Base-by-base conservation (phyloP, 2,888 invertebrate species). In the Pterostichus niger region DNA sequence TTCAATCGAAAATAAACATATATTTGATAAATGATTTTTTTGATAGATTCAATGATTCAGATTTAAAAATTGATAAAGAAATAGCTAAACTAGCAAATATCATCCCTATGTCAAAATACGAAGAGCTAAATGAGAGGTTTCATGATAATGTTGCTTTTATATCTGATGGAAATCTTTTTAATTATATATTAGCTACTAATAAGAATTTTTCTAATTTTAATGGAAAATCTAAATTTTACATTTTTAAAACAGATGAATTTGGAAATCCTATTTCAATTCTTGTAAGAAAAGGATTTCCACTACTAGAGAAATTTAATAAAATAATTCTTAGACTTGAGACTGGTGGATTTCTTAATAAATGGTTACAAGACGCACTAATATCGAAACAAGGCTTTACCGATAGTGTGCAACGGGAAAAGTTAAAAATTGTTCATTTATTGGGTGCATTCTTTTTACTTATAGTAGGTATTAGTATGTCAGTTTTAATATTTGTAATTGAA, bases 241-340 rank as follows among this genome's bases (percentile, higher is more conserved):
- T 11, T 35, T 78, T 78, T 44, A 40, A 78, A 9, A 17, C 59
- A 40, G 15, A 9, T 15, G 59, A 56, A 56, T 56, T 78, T 59
- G 40, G 35, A 15, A 56, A 78, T 59, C 77, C 77, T 35, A 56
- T 78, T 59, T 13, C 40, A 35, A 40, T 59, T 13, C 13, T 40
- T 33, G 24, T 59, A 7, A 40, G 44, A 40, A 78, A 78, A 59
- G 77, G 77, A 2, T 78, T 17, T 78, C 77, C 77, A 59, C 17
- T 78, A 17, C 40, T 78, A 17, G 56, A 78, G 4, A 78, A 10
- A 59, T 17, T 78, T 17, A 56, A 78, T 78, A 31, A 59, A 40
- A 31, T 52, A 7, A 76, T 76, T 24, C 9, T 6, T 31, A 54
- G 31, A 11, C 13, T 76, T n/a, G 13, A 54, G 9, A 15, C 54